Evolutionary conservation across 2,113 vertebrate species (phyloP).

Genomic region (Lampris incognitus): DNA sequence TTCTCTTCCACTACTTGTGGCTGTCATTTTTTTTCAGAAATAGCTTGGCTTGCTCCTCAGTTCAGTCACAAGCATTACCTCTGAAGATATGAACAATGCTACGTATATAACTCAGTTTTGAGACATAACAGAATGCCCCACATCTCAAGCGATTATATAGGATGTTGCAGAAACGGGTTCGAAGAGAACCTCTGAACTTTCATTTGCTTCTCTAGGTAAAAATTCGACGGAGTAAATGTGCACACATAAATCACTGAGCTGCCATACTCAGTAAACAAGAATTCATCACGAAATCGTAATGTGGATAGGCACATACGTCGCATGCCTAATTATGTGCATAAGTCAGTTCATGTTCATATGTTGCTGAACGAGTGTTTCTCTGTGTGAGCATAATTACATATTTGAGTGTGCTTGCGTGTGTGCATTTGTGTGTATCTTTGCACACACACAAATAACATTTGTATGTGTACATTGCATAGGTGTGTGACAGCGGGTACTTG

Average conservation of each 20-base stretch:
- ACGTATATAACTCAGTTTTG: too few relatives aligned
- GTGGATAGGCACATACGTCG: not conserved
- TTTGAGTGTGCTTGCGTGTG: slow-evolving; percentile 24
- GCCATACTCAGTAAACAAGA: not conserved
- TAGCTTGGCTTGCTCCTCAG: too few relatives aligned
- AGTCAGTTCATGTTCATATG: slow-evolving; percentile 1
- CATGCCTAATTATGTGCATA: slow-evolving; percentile 11
- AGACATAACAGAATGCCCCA: too few relatives aligned
- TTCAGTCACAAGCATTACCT: too few relatives aligned
- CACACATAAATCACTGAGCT: not conserved
- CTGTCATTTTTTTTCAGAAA: too few relatives aligned
- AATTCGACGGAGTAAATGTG: not conserved
- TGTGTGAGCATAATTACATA: slow-evolving; percentile 5
- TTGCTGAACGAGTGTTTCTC: slow-evolving; percentile 5
- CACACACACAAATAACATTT: slow-evolving; percentile 20
- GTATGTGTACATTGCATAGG: slow-evolving; percentile 8
- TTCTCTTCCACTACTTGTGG: too few relatives aligned
- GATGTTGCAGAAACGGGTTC: too few relatives aligned
- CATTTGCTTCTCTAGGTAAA: not conserved
- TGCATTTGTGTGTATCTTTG: slow-evolving; percentile 75
- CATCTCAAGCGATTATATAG: too few relatives aligned
- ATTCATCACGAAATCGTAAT: not conserved
- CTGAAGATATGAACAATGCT: too few relatives aligned
- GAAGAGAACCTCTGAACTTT: too few relatives aligned
- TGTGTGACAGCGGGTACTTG: not conserved